These are phyloP conservation scores for Parauchenoglanis ngamensis DNA, from an alignment of 2,797 vertebrate genomes.

Conservation along the genomic window DNA sequence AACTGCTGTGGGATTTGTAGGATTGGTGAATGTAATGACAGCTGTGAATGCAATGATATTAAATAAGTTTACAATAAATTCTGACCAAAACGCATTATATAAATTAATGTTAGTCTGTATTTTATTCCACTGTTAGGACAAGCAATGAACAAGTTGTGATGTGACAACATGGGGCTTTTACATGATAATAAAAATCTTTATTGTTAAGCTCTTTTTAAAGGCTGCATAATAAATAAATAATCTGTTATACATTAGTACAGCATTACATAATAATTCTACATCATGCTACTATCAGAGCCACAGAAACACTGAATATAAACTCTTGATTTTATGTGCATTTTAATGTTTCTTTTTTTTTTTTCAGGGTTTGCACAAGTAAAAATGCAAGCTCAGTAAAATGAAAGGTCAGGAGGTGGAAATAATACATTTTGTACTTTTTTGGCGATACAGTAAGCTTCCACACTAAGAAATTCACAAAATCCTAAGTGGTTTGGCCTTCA, in stretches of 20 bases:
- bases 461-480: constrained; percentile 28
- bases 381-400: neutral
- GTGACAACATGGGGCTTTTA: neutral
- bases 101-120: neutral
- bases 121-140: neutral
- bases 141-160: neutral
- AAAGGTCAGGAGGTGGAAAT: neutral
- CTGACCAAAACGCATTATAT: neutral
- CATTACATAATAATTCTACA: neutral
- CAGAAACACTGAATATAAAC: neutral
- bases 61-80: neutral
- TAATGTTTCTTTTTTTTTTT: neutral
- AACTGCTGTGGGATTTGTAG: neutral
- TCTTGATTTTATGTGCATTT: neutral
- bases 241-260: neutral
- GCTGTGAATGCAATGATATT: neutral
- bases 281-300: neutral
- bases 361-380: neutral
- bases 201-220: neutral
- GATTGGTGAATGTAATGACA: neutral
- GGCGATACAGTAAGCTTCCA: neutral
- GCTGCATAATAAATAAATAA: neutral
- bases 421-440: neutral
- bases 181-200: neutral
- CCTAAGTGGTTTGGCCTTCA: constrained; percentile 46